Conservation (phyloP, 2,888 invertebrate genomes). For the Pterobdella sp. region DNA sequence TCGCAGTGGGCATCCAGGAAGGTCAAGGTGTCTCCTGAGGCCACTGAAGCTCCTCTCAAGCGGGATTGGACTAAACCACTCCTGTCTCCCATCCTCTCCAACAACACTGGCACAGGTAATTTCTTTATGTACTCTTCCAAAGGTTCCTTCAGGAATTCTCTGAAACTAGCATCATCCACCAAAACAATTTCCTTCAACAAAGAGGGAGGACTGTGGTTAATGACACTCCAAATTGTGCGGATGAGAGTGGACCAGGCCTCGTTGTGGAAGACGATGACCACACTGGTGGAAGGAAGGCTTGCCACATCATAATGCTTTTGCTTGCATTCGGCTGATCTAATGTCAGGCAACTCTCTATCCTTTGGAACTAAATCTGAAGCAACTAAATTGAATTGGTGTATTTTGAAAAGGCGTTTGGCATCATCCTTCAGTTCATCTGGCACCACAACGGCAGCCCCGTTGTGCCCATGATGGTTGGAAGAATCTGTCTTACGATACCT, state of each 20-base stretch:
- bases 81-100: slow-evolving; percentile 80
- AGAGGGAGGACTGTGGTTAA: slow-evolving; percentile 80
- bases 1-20: slow-evolving; percentile 98
- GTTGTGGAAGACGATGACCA: slow-evolving; percentile 97
- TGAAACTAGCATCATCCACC: slow-evolving; percentile 83
- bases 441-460: slow-evolving; percentile 14
- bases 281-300: slow-evolving; percentile 73
- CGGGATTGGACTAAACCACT: slow-evolving; percentile 92
- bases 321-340: slow-evolving; percentile 53
- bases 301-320: slow-evolving; percentile 49
- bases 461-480: slow-evolving; percentile 14
- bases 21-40: slow-evolving; percentile 74
- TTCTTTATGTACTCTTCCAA: slow-evolving; percentile 80
- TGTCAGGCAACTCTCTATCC: slow-evolving; percentile 15
- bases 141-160: slow-evolving; percentile 69
- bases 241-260: slow-evolving; percentile 96
- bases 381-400: slow-evolving; percentile 27
- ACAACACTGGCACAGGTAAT: slow-evolving; percentile 73
- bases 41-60: slow-evolving; percentile 62
- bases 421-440: slow-evolving; percentile 16
- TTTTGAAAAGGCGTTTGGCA: slow-evolving; percentile 12
- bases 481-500: neutral
- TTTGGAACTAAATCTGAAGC: slow-evolving; percentile 17
- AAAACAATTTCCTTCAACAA: slow-evolving; percentile 87
- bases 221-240: slow-evolving; percentile 91